phyloP scores from a whole-genome alignment of 1,140 invertebrate species.

The Catajapyx aquilonaris region DNA sequence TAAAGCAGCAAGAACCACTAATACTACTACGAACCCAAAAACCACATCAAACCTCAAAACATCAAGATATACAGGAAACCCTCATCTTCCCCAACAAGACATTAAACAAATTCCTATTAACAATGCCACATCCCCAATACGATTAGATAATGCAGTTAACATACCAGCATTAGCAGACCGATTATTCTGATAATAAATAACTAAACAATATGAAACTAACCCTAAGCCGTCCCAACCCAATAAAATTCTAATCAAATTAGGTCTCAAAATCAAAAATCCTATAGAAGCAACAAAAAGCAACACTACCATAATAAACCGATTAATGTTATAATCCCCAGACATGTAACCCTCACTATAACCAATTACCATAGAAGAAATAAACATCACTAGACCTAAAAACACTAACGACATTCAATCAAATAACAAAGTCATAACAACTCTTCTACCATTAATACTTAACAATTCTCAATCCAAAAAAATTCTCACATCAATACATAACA shows the following conservation, averaged over 20 bases:
- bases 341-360: slow-evolving; percentile 36
- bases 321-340: slow-evolving; percentile 22
- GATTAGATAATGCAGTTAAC: slow-evolving; percentile 36
- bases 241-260: slow-evolving; percentile 41
- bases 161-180: slow-evolving; percentile 35
- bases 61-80: slow-evolving; percentile 27
- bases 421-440: too few species aligned
- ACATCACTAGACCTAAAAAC: too few species aligned
- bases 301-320: slow-evolving; percentile 33
- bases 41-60: slow-evolving; percentile 21
- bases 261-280: slow-evolving; percentile 39
- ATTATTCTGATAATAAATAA: slow-evolving; percentile 38
- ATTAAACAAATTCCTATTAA: slow-evolving; percentile 31
- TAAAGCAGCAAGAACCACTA: slow-evolving; percentile 30
- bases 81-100: slow-evolving; percentile 27
- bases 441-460: too few species aligned
- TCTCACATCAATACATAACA: too few species aligned
- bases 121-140: slow-evolving; percentile 32
- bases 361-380: slow-evolving; percentile 38
- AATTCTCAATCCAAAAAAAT: too few species aligned
- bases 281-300: slow-evolving; percentile 42
- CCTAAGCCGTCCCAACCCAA: slow-evolving; percentile 44
- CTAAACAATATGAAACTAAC: slow-evolving; percentile 38
- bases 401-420: too few species aligned
- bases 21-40: slow-evolving; percentile 22